These are phyloP conservation scores for Poicephalus gulielmi DNA, from an alignment of 2,113 vertebrate genomes.

Conservation along the genomic window DNA sequence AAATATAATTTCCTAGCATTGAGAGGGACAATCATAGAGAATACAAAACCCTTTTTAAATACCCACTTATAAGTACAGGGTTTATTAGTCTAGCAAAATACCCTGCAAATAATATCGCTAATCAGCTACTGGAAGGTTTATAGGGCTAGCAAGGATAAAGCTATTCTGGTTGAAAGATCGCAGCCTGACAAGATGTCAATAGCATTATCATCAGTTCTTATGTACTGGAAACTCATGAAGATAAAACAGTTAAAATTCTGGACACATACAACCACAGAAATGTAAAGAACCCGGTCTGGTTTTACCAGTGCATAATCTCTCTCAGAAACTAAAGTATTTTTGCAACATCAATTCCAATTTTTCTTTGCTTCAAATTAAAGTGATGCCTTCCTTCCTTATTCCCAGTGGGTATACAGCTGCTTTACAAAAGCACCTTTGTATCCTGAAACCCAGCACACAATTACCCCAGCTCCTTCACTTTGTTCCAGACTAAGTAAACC, in stretches of 20 bases:
- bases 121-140: slow-evolving; percentile 27
- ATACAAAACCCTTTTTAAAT: slow-evolving; percentile 5
- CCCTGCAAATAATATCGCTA: slow-evolving; percentile 29
- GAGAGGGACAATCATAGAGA: not conserved
- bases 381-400: rapidly evolving
- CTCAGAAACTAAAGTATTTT: not conserved
- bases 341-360: not conserved
- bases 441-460: not conserved
- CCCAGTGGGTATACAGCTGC: not conserved
- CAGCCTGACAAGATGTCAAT: not conserved
- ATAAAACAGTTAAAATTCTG: not conserved
- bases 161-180: not conserved
- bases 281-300: not conserved
- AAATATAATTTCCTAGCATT: not conserved
- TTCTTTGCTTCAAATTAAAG: not conserved
- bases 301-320: not conserved
- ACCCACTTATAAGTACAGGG: not conserved
- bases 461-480: not conserved
- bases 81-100: slow-evolving; percentile 36
- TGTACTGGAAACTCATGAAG: not conserved
- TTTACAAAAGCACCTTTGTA: not conserved
- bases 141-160: not conserved
- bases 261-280: not conserved
- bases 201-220: not conserved
- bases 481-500: not conserved